Evolutionary conservation across 1,140 invertebrate genomes (phyloP).

Genomic region (Drosophila ficusphila): DNA sequence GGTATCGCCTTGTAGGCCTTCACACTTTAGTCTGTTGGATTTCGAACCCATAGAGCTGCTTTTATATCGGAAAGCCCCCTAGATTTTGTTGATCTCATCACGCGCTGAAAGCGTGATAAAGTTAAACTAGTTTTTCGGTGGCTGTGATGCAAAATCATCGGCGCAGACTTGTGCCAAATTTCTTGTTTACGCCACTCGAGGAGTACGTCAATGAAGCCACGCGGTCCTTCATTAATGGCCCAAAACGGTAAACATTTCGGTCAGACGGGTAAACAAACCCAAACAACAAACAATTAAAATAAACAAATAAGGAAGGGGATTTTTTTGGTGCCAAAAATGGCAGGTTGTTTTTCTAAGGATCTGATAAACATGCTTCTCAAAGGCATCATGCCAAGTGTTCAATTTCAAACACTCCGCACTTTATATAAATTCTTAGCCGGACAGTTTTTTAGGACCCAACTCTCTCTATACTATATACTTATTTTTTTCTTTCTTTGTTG

Average conservation of each 20-base stretch:
- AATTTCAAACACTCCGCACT: not conserved
- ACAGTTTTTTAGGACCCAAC: not conserved
- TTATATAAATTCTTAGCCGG: slow-evolving; percentile 29
- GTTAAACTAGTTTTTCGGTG: slow-evolving; percentile 44
- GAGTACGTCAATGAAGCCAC: slow-evolving; percentile 38
- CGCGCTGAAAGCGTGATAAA: slow-evolving; percentile 21
- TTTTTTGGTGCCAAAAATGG: not conserved
- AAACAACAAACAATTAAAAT: slow-evolving; percentile 29
- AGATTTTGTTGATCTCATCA: slow-evolving; percentile 22
- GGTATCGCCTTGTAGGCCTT: slow-evolving; percentile 16
- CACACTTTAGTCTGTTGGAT: slow-evolving; percentile 24
- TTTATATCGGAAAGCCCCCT: slow-evolving; percentile 28
- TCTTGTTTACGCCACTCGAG: slow-evolving; percentile 33
- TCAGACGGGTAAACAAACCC: slow-evolving; percentile 1
- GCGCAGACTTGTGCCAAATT: slow-evolving; percentile 48
- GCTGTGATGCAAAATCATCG: slow-evolving; percentile 35
- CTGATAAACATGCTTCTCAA: not conserved
- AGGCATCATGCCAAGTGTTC: not conserved
- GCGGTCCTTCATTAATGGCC: slow-evolving; percentile 11
- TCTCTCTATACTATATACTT: slow-evolving; percentile 2
- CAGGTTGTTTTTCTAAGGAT: slow-evolving; percentile 4
- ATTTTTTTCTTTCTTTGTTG: slow-evolving; percentile 5
- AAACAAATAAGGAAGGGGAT: slow-evolving; percentile 16
- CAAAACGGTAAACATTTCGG: slow-evolving; percentile 26
- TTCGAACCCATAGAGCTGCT: slow-evolving; percentile 8